Percentiles rank a stretch among this genome's conserved stretches.
Conservation (phyloP, 2,888 invertebrate genomes). For the Ptilodon capucinus region DNA sequence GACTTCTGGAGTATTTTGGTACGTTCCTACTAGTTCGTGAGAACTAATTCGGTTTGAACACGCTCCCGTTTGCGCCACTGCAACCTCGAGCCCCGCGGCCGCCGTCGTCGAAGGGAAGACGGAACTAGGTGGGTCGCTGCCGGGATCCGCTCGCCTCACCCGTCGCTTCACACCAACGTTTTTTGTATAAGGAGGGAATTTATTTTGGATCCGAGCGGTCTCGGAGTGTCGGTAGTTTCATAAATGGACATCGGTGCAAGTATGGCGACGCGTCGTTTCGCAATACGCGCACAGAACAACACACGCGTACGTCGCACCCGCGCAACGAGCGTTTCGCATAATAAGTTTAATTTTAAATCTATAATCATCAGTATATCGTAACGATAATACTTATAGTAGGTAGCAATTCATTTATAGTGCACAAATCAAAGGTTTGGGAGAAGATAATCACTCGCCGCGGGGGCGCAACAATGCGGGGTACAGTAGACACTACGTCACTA, state of each 20-base stretch:
- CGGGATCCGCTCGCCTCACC: constrained; percentile 14
- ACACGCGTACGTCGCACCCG: not conserved
- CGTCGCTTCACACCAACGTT: not conserved
- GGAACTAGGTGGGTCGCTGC: constrained; percentile 66
- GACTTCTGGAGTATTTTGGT: constrained; percentile 1
- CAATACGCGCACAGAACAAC: too few species aligned
- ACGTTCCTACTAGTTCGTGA: not conserved
- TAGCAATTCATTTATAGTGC: too few species aligned
- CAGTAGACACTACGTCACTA: not conserved
- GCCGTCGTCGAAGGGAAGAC: constrained; percentile 55
- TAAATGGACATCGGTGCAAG: not conserved
- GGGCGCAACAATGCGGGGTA: not conserved
- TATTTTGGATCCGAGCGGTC: not conserved
- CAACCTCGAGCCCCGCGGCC: not conserved
- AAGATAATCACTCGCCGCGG: too few species aligned
- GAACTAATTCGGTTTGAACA: not conserved
- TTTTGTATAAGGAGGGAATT: not conserved
- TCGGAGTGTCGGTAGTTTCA: not conserved
- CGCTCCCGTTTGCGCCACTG: not conserved
- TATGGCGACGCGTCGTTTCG: not conserved
- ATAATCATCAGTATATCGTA: too few species aligned
- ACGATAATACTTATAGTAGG: too few species aligned
- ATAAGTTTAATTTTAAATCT: too few species aligned
- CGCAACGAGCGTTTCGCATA: not conserved
- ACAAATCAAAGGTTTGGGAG: too few species aligned